Evolutionary conservation across 2,113 vertebrate genomes (phyloP), one percentile per base, ranked within the genome.

Genomic region (Platysteira castanea): DNA sequence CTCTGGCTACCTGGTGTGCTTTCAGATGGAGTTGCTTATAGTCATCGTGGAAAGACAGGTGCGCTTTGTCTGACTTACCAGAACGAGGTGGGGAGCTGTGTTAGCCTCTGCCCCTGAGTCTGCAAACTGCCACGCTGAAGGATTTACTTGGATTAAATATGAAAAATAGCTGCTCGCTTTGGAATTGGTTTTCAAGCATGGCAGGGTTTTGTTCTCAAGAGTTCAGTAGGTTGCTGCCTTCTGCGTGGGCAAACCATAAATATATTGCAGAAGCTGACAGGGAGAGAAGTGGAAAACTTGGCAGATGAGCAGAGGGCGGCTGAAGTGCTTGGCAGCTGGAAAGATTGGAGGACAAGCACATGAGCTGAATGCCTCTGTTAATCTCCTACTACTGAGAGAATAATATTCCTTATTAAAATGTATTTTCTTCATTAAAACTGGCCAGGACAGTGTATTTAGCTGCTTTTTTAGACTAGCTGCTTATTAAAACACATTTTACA

Each of bases 11-110:
- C 85, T 99, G 94, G 60, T 99, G 89, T 99, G 99, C 97, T 99
- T 99, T 97, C 99, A 99, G 46, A 98, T 99, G 99, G 99, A 99
- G 97, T 97, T 99, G 96, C 98, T 99, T 59, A 99, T 99, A 76
- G 98, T 99, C 88, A 98, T 98, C 8, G 98, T 99, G 79, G 99
- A 99, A 95, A 98, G 98, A 98, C 98, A 99, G 99, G 99, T 99
- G 87, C 8, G 86, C 59, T 79, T 61, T 57, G 59, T 59, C 39
- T 17, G 54, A 28, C 68, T 39, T 49, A 39, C 6, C 37, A 49
- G 67, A 52, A 14, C 1, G 27, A 20, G 13, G 39, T 22, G 41
- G 11, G 8, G n/a, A n/a, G 17, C 8, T 24, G 30, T 4, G 1
- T 47, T 35, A 59, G 26, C 46, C 52, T 54, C 76, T 69, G 18